Conservation (phyloP, 2,113 vertebrate genomes). For the Dendrocopos noguchii region DNA sequence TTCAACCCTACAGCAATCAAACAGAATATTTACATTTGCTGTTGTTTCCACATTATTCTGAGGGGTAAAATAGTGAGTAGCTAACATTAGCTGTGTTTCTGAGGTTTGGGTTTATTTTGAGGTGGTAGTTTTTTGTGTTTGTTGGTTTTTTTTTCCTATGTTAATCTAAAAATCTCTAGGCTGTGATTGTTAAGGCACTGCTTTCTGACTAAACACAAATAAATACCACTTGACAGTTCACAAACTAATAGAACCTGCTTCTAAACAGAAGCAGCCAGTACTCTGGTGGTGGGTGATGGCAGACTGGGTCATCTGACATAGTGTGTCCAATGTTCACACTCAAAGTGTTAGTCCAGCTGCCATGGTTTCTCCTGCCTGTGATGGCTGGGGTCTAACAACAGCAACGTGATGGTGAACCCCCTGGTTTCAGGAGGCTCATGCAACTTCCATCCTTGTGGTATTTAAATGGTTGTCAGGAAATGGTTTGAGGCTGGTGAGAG, state of each 20-base stretch:
- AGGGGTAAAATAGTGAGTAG: not conserved
- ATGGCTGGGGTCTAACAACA: not conserved
- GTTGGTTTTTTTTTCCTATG: not conserved
- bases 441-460: not conserved
- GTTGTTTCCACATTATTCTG: not conserved
- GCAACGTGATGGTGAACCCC: not conserved
- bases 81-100: not conserved
- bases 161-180: not conserved
- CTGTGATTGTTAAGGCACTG: not conserved
- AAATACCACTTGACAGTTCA: constrained; percentile 1
- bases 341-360: not conserved
- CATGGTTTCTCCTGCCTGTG: not conserved
- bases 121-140: not conserved
- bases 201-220: not conserved
- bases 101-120: not conserved
- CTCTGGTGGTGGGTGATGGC: not conserved
- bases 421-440: not conserved
- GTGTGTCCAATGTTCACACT: accelerated
- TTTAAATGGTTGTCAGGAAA: not conserved
- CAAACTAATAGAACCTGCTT: not conserved
- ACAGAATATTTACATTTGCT: not conserved
- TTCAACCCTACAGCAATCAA: not conserved
- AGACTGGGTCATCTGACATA: not conserved
- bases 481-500: too few relatives aligned
- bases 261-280: not conserved